Evolutionary conservation across 2,113 vertebrate genomes (phyloP).

Genomic region (Gymnorhina tibicen): DNA sequence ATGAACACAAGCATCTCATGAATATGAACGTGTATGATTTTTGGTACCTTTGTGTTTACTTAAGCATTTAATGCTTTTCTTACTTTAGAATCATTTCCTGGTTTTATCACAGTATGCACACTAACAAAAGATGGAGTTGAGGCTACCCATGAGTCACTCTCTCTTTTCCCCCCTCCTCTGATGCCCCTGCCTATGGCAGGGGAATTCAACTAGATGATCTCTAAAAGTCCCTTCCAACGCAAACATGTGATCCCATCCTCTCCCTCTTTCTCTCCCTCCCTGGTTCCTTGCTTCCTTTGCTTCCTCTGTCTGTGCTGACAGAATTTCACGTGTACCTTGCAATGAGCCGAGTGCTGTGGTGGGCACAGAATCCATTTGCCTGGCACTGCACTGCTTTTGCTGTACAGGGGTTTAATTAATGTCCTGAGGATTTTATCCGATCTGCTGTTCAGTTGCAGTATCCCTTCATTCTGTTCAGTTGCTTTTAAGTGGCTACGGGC

Average conservation of each 20-base stretch:
- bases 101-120: background rate
- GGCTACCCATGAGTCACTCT: background rate
- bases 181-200: background rate
- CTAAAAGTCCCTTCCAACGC: background rate
- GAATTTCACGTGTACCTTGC: background rate
- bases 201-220: background rate
- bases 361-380: background rate
- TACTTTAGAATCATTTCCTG: background rate
- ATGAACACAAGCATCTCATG: background rate
- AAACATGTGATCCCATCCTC: background rate
- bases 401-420: background rate
- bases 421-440: fast-evolving
- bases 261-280: background rate
- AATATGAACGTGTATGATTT: background rate
- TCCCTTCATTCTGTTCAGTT: background rate
- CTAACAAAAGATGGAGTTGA: background rate
- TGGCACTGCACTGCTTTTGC: background rate
- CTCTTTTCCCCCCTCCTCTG: background rate
- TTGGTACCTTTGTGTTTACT: background rate
- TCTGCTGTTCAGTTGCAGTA: no score
- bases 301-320: background rate
- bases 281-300: background rate
- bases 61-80: background rate
- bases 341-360: fast-evolving
- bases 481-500: fast-evolving